A percentile compares a stretch with the other conserved stretches of the same genome.
These are phyloP conservation scores for Horisme vitalbata DNA, from an alignment of 2,888 invertebrate species.

Conservation along the genomic window DNA sequence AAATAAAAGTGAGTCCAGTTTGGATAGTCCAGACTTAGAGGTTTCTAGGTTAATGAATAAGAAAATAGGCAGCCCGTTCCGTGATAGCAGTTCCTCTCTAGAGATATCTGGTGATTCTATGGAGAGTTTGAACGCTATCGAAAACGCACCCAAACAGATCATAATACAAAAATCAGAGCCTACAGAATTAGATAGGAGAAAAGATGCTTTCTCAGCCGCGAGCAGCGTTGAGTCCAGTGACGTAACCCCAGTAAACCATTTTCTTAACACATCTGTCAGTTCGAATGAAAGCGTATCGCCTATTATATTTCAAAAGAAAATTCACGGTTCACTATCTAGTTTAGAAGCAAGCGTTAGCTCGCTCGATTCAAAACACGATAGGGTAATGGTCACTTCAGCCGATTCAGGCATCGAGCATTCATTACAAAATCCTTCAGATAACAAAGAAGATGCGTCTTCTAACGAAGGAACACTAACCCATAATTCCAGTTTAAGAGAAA, in stretches of 20 bases:
- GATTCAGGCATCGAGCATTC: constrained; percentile 79
- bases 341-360: constrained; percentile 79
- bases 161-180: constrained; percentile 48
- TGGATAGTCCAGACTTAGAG: constrained; percentile 79
- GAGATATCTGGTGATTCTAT: constrained; percentile 78
- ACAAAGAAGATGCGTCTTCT: constrained; percentile 69
- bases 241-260: constrained; percentile 62
- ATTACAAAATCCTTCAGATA: constrained; percentile 64
- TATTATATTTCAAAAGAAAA: constrained; percentile 65
- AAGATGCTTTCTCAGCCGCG: constrained; percentile 61
- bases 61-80: constrained; percentile 62
- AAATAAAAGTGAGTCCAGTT: constrained; percentile 76
- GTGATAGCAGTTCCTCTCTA: constrained; percentile 73
- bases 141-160: constrained; percentile 46
- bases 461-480: constrained; percentile 79
- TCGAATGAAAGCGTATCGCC: constrained; percentile 79
- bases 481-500: constrained; percentile 68
- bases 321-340: constrained; percentile 74
- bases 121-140: constrained; percentile 67
- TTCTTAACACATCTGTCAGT: constrained; percentile 71
- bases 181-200: constrained; percentile 62
- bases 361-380: constrained; percentile 70
- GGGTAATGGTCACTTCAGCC: constrained; percentile 71
- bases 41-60: constrained; percentile 77
- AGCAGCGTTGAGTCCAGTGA: constrained; percentile 75